phyloP scores from a whole-genome alignment of 1,140 invertebrate species.

The Phortica variegata region DNA sequence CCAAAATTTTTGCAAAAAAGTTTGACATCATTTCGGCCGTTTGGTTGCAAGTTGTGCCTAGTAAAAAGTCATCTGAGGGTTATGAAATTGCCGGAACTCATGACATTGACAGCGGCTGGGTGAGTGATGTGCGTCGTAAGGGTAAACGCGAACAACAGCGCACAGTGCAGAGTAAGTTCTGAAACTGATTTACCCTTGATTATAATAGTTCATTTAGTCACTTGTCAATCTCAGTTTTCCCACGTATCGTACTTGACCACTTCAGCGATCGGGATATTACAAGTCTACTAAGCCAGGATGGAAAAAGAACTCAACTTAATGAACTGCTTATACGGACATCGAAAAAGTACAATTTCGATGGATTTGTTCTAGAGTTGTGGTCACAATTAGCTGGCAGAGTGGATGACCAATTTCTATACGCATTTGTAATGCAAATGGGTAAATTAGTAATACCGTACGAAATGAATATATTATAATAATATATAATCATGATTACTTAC shows the following conservation, averaged over 20 bases:
- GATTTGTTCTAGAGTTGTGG: constrained; percentile 86
- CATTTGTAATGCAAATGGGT: constrained; percentile 67
- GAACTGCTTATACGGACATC: constrained; percentile 64
- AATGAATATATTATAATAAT: background rate
- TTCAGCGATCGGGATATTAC: constrained; percentile 74
- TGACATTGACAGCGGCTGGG: constrained; percentile 83
- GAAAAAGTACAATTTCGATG: constrained; percentile 75
- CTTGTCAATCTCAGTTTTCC: constrained; percentile 64
- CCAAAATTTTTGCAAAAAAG: constrained; percentile 86
- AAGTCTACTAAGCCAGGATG: constrained; percentile 63
- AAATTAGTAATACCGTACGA: constrained; percentile 14
- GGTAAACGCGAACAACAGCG: constrained; percentile 59
- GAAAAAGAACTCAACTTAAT: constrained; percentile 63
- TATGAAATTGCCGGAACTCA: constrained; percentile 71
- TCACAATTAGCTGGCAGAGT: constrained; percentile 74
- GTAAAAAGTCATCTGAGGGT: constrained; percentile 60
- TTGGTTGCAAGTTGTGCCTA: constrained; percentile 81
- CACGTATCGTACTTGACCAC: constrained; percentile 82
- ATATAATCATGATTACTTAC: background rate
- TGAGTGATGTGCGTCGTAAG: constrained; percentile 66
- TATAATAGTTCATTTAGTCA: background rate
- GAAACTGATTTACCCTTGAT: background rate
- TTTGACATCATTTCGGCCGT: constrained; percentile 91
- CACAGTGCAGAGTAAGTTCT: constrained; percentile 27
- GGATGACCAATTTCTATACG: constrained; percentile 64